These are phyloP conservation scores for Belgica antarctica DNA, from an alignment of 2,888 invertebrate species.

Conservation along the genomic window DNA sequence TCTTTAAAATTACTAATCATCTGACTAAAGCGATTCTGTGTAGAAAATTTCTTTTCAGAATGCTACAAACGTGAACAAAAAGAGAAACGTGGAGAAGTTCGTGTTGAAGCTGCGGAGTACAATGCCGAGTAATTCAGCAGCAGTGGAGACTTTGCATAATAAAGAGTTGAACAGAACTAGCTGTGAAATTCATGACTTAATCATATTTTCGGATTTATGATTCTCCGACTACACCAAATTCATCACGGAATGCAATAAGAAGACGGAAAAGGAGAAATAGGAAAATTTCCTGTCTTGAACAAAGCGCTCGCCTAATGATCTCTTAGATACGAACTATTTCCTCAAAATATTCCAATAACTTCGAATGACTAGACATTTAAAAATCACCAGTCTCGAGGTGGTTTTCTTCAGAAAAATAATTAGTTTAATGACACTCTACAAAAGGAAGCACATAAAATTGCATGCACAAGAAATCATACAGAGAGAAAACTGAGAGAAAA, in stretches of 20 bases:
- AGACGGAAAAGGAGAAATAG: not conserved
- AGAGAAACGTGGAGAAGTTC: constrained; percentile 8
- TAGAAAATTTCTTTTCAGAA: not conserved
- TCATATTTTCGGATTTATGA: constrained; percentile 17
- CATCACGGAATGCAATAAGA: not conserved
- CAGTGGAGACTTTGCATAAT: constrained; percentile 18
- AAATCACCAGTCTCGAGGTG: not conserved
- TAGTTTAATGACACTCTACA: constrained; percentile 25
- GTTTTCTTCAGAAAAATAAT: constrained; percentile 8
- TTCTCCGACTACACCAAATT: not conserved
- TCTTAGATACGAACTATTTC: not conserved
- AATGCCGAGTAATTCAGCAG: constrained; percentile 6
- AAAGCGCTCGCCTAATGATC: constrained; percentile 1
- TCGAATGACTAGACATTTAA: not conserved
- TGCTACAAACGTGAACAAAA: not conserved
- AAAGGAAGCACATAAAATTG: constrained; percentile 11
- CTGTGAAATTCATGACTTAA: constrained; percentile 20
- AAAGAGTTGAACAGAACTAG: not conserved
- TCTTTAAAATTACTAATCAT: constrained; percentile 27
- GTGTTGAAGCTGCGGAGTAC: not conserved
- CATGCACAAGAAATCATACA: not conserved
- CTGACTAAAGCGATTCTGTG: not conserved
- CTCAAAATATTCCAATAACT: constrained; percentile 16
- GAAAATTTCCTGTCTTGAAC: constrained; percentile 8
- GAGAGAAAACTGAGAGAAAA: too few relatives aligned